Evolutionary conservation across 2,797 vertebrate species (phyloP), one percentile per base, ranked within the genome.

Genomic region (Cynopterus sphinx): DNA sequence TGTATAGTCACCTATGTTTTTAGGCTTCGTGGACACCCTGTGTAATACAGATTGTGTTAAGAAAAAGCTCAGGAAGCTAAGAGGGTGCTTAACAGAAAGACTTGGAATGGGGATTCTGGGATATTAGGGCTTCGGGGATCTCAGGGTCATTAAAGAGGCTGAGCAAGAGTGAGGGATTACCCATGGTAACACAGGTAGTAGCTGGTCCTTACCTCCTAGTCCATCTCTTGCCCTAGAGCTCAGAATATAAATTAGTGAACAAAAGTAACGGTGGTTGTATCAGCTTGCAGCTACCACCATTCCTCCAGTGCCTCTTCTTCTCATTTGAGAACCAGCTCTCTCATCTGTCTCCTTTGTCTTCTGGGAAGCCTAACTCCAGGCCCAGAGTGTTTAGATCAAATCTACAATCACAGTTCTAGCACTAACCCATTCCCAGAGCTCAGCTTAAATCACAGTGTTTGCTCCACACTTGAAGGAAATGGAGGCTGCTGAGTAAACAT

Each of bases 401-500:
- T 65, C 51, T 67, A 11, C 17, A 74, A 33, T 43, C 70, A 36
- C 19, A 39, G 41, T 46, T 65, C 28, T 31, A 8, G 67, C n/a
- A 1, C 41, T 57, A 36, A 75, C 71, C 63, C 31, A 5, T 33
- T 70, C 73, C 90, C 33, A 31, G 90, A 86, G 90, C 1, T 53
- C 53, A 6, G 19, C 70, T 86, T 97, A 90, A 96, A 93, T 90
- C 95, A 75, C 0, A 0, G 71, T 87, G 82, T 94, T 97, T 93
- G 87, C 94, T 96, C 91, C 93, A 63, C 3, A 0, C 61, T 88
- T 65, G 41, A 94, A 97, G 57, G 77, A 82, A 82, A 46, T 39
- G 7, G 81, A 94, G 93, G 95, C 92, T 33, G 0, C 95, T 96
- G 88, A 88, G 87, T 92, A 94, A 92, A 92, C 95, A 87, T 90